Conservation (phyloP, 1,140 invertebrate genomes). For the Caenorhabditis inopinata region DNA sequence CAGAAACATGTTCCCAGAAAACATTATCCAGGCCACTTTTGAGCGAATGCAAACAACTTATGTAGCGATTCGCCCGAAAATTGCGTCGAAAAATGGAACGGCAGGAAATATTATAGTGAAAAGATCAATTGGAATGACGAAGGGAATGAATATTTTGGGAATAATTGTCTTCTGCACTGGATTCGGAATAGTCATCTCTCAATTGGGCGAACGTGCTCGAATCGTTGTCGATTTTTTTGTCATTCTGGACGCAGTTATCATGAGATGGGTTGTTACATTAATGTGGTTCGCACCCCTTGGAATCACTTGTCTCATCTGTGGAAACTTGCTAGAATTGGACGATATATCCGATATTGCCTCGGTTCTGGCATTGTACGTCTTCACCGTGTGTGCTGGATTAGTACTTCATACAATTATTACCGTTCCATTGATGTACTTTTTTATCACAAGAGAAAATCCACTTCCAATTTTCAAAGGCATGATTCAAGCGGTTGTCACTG, state of each 20-base stretch:
- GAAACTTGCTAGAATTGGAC: conserved; percentile 81
- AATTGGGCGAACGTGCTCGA: conserved; percentile 59
- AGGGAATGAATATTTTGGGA: conserved; percentile 44
- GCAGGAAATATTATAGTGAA: not conserved
- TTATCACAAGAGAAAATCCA: conserved; percentile 82
- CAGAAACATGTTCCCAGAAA: conserved; percentile 68
- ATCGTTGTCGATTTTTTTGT: conserved; percentile 67
- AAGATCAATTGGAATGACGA: conserved; percentile 27
- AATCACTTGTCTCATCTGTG: conserved; percentile 84
- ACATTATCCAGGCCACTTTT: conserved; percentile 62
- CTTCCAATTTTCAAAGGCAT: conserved; percentile 82
- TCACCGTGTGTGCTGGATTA: conserved; percentile 81
- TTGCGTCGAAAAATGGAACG: conserved; percentile 36
- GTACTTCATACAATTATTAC: conserved; percentile 83
- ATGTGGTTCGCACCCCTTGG: conserved; percentile 78
- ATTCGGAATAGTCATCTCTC: conserved; percentile 65
- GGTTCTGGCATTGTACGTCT: conserved; percentile 70
- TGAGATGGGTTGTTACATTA: conserved; percentile 57
- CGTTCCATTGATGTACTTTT: conserved; percentile 80
- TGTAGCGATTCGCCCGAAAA: conserved; percentile 40
- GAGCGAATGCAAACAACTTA: conserved; percentile 63
- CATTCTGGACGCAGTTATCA: conserved; percentile 62
- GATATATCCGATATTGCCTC: conserved; percentile 77
- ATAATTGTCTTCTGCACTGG: conserved; percentile 66
- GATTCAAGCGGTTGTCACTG: conserved; percentile 82